phyloP scores from a whole-genome alignment of 2,113 vertebrate genomes.

The Accipiter virgatus region DNA sequence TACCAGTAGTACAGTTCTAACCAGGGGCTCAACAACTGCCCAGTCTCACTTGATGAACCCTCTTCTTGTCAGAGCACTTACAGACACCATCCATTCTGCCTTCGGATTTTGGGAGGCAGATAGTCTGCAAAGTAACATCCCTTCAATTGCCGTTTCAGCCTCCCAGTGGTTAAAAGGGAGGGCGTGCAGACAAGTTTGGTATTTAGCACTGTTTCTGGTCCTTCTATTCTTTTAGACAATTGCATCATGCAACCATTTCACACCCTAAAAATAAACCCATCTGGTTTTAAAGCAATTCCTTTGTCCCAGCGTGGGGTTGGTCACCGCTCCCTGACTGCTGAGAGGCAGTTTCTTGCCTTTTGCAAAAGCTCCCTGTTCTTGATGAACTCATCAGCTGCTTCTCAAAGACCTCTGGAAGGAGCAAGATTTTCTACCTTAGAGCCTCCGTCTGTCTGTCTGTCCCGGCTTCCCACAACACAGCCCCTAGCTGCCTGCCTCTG shows the following conservation, averaged over 20 bases:
- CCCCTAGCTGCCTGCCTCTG: not conserved
- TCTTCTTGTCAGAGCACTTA: not conserved
- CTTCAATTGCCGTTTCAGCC: not conserved
- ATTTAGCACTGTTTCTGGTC: not conserved
- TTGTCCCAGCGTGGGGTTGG: not conserved
- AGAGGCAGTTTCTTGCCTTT: not conserved
- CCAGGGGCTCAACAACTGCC: not conserved
- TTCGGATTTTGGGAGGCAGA: not conserved
- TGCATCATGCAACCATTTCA: not conserved
- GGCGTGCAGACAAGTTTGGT: not conserved
- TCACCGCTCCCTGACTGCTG: not conserved
- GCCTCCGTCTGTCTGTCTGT: not conserved
- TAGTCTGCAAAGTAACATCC: not conserved
- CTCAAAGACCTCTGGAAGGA: not conserved
- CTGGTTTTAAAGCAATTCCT: not conserved
- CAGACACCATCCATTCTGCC: not conserved
- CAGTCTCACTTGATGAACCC: rapidly evolving
- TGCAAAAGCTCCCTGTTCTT: not conserved
- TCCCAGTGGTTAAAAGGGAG: not conserved
- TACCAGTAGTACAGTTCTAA: not conserved
- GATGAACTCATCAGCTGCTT: not conserved
- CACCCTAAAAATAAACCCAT: not conserved
- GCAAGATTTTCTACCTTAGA: not conserved
- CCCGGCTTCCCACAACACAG: not conserved
- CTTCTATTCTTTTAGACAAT: not conserved